Evolutionary conservation across 2,797 vertebrate genomes (phyloP).

Genomic region (Cercopithecus hamlyni): DNA sequence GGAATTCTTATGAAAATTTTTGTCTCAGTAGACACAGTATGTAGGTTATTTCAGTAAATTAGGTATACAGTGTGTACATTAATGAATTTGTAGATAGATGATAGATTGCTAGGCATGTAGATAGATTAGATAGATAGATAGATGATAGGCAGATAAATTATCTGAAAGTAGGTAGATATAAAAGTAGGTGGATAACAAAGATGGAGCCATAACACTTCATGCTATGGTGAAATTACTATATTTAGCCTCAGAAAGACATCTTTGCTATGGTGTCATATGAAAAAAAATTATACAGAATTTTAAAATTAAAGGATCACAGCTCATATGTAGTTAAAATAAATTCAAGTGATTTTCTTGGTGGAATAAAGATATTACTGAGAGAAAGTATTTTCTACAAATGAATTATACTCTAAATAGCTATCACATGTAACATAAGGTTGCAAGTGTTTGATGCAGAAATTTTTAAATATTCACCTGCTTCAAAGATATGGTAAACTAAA

Average conservation of each 20-base stretch:
- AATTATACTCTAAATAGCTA: constrained; percentile 34
- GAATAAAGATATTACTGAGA: background rate
- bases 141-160: background rate
- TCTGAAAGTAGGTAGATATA: background rate
- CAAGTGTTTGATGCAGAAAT: background rate
- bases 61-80: background rate
- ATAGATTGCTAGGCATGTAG: background rate
- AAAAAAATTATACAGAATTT: constrained; percentile 43
- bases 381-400: background rate
- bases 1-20: constrained; percentile 21
- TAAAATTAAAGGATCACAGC: background rate
- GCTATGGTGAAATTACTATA: background rate
- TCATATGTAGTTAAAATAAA: constrained; percentile 38
- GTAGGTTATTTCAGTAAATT: background rate
- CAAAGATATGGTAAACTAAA: background rate
- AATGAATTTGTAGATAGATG: background rate
- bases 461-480: background rate
- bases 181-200: background rate
- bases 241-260: constrained; percentile 26
- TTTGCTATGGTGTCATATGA: background rate
- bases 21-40: background rate
- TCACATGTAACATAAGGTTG: background rate
- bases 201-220: background rate
- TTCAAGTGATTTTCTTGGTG: constrained; percentile 4
- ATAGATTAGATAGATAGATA: background rate